Percentiles rank a stretch among this genome's conserved stretches.
Evolutionary conservation across 1,140 invertebrate genomes (phyloP).

Genomic region (Thereuonema tuberculata): DNA sequence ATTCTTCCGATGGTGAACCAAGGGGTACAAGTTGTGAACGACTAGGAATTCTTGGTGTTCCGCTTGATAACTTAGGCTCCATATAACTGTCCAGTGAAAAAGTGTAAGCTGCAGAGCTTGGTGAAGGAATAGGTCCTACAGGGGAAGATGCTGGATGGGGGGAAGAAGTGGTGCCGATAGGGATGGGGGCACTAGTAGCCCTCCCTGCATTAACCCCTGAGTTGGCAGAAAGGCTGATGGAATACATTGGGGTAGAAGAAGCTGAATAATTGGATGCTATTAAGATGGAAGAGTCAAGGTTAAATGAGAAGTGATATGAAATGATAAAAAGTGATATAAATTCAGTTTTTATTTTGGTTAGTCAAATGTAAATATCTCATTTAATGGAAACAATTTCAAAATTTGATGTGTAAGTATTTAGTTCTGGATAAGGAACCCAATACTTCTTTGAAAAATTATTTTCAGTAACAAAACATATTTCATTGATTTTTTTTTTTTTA

Average conservation of each 20-base stretch:
- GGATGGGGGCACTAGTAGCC: background rate
- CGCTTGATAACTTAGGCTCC: conserved; percentile 39
- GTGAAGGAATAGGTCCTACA: conserved; percentile 35
- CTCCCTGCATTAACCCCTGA: background rate
- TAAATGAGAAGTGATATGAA: background rate
- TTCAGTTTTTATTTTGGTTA: too few relatives aligned
- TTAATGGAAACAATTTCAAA: too few relatives aligned
- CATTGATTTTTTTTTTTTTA: too few relatives aligned
- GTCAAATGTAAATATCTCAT: too few relatives aligned
- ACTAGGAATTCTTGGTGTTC: conserved; percentile 1
- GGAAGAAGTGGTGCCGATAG: background rate
- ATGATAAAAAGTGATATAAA: too few relatives aligned
- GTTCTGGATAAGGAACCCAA: too few relatives aligned
- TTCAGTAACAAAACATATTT: too few relatives aligned
- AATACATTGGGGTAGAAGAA: conserved; percentile 12
- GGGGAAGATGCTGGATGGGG: conserved; percentile 9
- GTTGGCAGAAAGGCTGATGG: conserved; percentile 1
- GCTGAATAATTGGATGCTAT: conserved; percentile 5
- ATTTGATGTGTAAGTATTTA: too few relatives aligned
- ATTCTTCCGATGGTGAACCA: conserved; percentile 48
- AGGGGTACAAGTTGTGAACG: conserved; percentile 14
- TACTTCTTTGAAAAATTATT: too few relatives aligned
- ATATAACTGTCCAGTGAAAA: conserved; percentile 70
- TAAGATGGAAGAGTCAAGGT: background rate
- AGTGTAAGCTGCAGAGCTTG: conserved; percentile 67